A percentile compares a stretch with the other conserved stretches of the same genome.
Evolutionary conservation across 2,888 invertebrate genomes (phyloP).

Genomic region (Trichogramma evanescens): DNA sequence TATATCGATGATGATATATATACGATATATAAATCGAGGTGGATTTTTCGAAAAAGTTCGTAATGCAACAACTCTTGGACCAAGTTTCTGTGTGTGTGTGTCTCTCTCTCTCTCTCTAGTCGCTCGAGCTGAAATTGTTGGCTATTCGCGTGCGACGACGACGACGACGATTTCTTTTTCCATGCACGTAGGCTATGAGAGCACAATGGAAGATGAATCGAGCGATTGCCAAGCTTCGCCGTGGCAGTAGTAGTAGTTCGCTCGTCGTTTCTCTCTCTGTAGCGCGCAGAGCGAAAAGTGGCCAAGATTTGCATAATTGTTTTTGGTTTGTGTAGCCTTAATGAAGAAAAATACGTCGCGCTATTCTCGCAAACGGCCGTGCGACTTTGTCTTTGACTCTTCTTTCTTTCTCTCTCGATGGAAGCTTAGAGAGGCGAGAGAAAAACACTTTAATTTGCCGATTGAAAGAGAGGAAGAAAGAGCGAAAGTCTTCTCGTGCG

Average conservation of each 20-base stretch:
- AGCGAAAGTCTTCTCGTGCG: too few species aligned
- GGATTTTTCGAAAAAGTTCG: too few species aligned
- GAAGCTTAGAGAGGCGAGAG: conserved; percentile 12
- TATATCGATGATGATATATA: too few species aligned
- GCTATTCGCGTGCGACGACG: too few species aligned
- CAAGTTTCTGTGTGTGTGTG: too few species aligned
- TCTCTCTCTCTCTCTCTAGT: too few species aligned
- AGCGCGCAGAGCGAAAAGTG: conserved; percentile 8
- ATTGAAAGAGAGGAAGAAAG: conserved; percentile 12
- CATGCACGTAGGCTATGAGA: too few species aligned
- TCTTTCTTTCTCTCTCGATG: conserved; percentile 8
- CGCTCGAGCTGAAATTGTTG: too few species aligned
- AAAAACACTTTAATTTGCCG: conserved; percentile 26
- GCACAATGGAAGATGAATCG: too few species aligned
- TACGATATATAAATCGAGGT: too few species aligned
- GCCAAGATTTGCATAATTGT: conserved; percentile 39
- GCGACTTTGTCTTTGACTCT: conserved; percentile 22
- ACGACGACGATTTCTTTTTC: too few species aligned
- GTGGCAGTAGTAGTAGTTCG: background rate
- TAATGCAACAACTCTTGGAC: too few species aligned
- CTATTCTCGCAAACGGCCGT: conserved; percentile 16
- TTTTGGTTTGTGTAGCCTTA: conserved; percentile 32
- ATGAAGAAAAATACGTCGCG: conserved; percentile 39
- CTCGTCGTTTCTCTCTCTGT: background rate
- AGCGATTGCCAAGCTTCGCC: background rate